Base-by-base conservation (phyloP, 2,888 invertebrate species). In the Drosophila falleni region DNA sequence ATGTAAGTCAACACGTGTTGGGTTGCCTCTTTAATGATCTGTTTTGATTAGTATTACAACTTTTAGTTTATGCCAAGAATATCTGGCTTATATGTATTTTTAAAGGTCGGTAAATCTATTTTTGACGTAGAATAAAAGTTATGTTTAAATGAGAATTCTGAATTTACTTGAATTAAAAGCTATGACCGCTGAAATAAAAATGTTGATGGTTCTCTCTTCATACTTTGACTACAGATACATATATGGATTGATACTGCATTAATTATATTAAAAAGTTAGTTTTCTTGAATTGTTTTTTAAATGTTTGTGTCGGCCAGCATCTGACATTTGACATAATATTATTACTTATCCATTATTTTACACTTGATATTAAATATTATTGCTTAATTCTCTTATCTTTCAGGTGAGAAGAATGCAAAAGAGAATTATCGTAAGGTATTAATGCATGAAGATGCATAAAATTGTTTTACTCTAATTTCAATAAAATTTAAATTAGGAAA, bases 381-480 rank as follows among this genome's bases (percentile, higher is more conserved):
- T 16, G 47, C 2, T 16, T 35, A n/a, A 16, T 19, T 3, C 8
- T 54, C 44, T 46, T 61, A 1, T 67, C n/a, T 80, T 79, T 13
- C 61, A 82, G 90, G 71, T 68, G 79, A 88, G 42, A 61, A 75
- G 23, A 80, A 71, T 55, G 64, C 63, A 31, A 79, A 78, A 44
- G 87, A 87, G 71, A 68, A 75, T 33, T 76, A 79, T 58, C 74
- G 61, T 29, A 77, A 71, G 15, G 67, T 61, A 35, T 61, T 75
- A 37, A 81, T 6, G 16, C 16, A n/a, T 49, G 31, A 49, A 31
- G 31, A 49, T 16, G 49, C 49, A 3, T 49, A 49, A 31, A 31
- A 33, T 49, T 33, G 29, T 31, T 31, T 33, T 15, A 15, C 26
- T 19, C 10, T 1, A 8, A 16, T 19, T 42, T 42, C 5, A 19